Conservation (phyloP, 2,797 vertebrate genomes). For the Rhinogobio ventralis region DNA sequence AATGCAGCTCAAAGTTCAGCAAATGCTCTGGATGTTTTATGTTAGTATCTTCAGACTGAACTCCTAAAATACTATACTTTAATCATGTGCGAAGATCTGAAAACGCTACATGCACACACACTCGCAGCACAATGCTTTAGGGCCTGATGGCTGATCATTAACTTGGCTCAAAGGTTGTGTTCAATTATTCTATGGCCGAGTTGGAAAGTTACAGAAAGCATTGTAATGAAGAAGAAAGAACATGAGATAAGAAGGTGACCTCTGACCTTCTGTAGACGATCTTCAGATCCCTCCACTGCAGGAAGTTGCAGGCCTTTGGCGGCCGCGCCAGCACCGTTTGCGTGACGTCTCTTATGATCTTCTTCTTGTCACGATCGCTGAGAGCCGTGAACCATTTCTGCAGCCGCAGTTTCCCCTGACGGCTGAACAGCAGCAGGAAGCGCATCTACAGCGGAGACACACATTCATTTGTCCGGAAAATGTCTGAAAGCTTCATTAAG, state of each 20-base stretch:
- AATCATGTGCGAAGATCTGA: not conserved
- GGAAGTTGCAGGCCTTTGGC: conserved; percentile 90
- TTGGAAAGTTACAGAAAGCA: not conserved
- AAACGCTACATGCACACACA: not conserved
- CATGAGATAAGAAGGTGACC: not conserved
- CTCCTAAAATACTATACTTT: not conserved
- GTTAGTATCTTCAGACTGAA: not conserved
- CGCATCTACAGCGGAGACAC: conserved; percentile 81
- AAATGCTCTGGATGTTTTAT: not conserved
- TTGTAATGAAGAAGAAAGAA: not conserved
- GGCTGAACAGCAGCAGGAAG: conserved; percentile 96
- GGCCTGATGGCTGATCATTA: conserved; percentile 26
- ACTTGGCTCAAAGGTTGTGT: conserved; percentile 23
- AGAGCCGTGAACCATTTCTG: conserved; percentile 94
- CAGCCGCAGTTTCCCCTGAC: conserved; percentile 93
- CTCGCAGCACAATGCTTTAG: not conserved
- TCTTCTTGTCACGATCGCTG: conserved; percentile 91
- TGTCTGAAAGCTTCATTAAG: conserved; percentile 1
- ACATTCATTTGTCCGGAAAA: not conserved
- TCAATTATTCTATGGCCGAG: not conserved
- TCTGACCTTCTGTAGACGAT: conserved; percentile 90
- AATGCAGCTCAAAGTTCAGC: not conserved
- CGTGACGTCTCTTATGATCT: conserved; percentile 91
- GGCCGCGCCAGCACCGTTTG: conserved; percentile 86
- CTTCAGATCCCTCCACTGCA: conserved; percentile 96